A percentile compares a stretch with the other conserved stretches of the same genome.
Conservation (phyloP, 2,797 vertebrate genomes). For the Scleropages formosus region DNA sequence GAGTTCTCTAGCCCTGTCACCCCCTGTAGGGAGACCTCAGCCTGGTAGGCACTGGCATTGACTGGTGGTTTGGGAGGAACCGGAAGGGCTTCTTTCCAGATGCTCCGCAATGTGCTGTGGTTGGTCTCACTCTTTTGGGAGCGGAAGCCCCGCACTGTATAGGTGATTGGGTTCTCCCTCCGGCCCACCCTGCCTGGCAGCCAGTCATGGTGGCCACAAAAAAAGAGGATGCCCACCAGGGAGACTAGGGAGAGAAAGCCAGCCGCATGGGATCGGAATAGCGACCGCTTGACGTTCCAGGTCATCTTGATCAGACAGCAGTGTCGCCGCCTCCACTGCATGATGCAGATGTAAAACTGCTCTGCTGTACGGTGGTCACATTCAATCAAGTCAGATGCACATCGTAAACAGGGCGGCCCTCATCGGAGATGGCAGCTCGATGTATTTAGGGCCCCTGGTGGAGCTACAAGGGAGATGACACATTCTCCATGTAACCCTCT, state of each 20-base stretch:
- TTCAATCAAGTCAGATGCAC: constrained; percentile 67
- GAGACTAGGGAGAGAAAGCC: constrained; percentile 78
- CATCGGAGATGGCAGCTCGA: constrained; percentile 16
- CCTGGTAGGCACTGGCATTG: constrained; percentile 66
- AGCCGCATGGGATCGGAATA: constrained; percentile 78
- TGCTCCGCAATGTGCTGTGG: constrained; percentile 59
- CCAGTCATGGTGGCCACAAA: constrained; percentile 81
- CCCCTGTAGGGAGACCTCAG: constrained; percentile 62
- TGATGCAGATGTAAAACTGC: constrained; percentile 70
- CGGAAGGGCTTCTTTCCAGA: constrained; percentile 72
- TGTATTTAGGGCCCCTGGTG: neutral
- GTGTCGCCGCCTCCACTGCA: constrained; percentile 97
- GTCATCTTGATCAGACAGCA: constrained; percentile 96
- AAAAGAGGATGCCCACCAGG: constrained; percentile 77
- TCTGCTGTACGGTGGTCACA: constrained; percentile 53
- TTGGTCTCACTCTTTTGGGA: constrained; percentile 71
- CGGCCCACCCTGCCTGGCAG: constrained; percentile 69
- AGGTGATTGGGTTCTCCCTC: constrained; percentile 76
- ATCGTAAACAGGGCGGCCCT: constrained; percentile 35
- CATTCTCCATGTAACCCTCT: constrained; percentile 19
- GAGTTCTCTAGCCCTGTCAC: constrained; percentile 67
- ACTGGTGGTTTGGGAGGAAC: constrained; percentile 61
- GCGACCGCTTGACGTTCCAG: constrained; percentile 83
- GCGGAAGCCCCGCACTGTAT: constrained; percentile 76
- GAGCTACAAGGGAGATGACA: constrained; percentile 2